Conservation (phyloP, 2,888 invertebrate species). For the Bellardia pandia region DNA sequence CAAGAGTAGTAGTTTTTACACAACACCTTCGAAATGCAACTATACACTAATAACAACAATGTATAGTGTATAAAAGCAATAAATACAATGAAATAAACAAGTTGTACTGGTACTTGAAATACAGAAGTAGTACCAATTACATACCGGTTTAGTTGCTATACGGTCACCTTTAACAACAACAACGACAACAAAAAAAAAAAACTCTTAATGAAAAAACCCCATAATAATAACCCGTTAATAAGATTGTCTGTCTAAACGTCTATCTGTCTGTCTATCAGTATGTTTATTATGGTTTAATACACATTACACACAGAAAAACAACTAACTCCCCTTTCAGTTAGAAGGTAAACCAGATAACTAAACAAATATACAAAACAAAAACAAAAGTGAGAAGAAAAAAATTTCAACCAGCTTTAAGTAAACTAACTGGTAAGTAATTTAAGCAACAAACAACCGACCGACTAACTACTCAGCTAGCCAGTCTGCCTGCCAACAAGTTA, state of each 20-base stretch:
- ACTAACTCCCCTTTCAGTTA: slow-evolving; percentile 62
- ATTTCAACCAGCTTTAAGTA: slow-evolving; percentile 26
- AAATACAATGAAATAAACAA: neutral
- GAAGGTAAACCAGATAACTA: slow-evolving; percentile 69
- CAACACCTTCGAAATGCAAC: slow-evolving; percentile 58
- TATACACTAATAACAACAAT: slow-evolving; percentile 3
- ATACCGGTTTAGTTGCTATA: slow-evolving; percentile 69
- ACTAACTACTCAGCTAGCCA: slow-evolving; percentile 1
- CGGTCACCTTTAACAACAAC: slow-evolving; percentile 52
- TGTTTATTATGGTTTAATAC: slow-evolving; percentile 23
- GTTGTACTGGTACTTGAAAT: slow-evolving; percentile 6
- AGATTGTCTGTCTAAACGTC: slow-evolving; percentile 17
- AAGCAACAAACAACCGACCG: slow-evolving; percentile 13
- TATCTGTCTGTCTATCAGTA: slow-evolving; percentile 6
- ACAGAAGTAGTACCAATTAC: slow-evolving; percentile 21
- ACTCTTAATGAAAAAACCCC: neutral
- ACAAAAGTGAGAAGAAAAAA: neutral
- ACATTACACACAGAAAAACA: slow-evolving; percentile 6
- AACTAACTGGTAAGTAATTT: slow-evolving; percentile 58
- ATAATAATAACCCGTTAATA: slow-evolving; percentile 38
- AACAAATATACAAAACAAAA: slow-evolving; percentile 6
- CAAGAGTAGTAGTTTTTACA: slow-evolving; percentile 20
- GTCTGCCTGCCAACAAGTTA: slow-evolving; percentile 18
- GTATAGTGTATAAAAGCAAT: no score
- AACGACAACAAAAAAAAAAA: neutral